Evolutionary conservation across 2,797 vertebrate genomes (phyloP), one percentile per base, ranked within the genome.

Genomic region (Melanotaenia boesemani): DNA sequence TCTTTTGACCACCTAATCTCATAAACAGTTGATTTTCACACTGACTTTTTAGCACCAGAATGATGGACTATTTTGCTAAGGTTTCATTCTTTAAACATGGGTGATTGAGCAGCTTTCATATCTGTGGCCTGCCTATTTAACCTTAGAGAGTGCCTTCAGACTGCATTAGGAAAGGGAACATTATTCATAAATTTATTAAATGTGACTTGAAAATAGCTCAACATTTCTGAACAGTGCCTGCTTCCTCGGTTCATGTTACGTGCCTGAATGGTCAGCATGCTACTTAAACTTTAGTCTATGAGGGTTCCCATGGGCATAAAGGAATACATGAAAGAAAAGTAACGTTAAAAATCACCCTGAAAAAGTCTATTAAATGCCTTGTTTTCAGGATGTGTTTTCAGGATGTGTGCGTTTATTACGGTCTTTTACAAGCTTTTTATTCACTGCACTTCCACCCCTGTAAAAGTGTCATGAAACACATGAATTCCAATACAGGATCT

Each of bases 1-100:
- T 44, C 69, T 30, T 72, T 12, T 57, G 30, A 20, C 9, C 44
- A 52, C 72, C 50, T 81, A 70, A 84, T 85, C 72, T 79, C 63
- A 46, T 20, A 34, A 56, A 32, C 56, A 63, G 61, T 64, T 9
- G 0, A 56, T 34, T 66, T 7, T 54, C 48, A 61, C 22, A 0
- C 64, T 70, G 62, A 61, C 64, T 54, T 39, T 32, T 30, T 56
- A 22, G 65, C 54, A 13, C 18, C 46, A 64, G 56, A 6, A 3
- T 36, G 28, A n/a, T 46, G 2, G 34, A 46, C 20, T 22, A 24
- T 46, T 62, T 67, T 24, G 20, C 26, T 3, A n/a, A 62, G 48
- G 41, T 67, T 66, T 75, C 37, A 20, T 2, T 56, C 54, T 28
- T 56, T 64, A 76, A 70, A 82, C 70, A 58, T 48, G 26, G 66